Conservation (phyloP, 2,888 invertebrate genomes). For the Zygothrica quintamaculata region DNA sequence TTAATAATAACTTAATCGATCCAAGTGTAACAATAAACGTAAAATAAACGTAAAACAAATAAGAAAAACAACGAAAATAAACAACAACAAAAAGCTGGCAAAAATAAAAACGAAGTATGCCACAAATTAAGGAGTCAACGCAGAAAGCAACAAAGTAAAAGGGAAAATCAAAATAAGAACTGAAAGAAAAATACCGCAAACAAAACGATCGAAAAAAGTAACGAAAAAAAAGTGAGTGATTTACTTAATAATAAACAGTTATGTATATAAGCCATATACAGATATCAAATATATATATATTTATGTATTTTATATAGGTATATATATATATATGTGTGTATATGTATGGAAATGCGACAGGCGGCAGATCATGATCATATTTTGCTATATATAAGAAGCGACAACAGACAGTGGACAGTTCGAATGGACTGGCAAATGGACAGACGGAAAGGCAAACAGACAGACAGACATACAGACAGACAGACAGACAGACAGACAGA, state of each 20-base stretch:
- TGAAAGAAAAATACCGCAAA: slow-evolving; percentile 41
- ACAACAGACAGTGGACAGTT: slow-evolving; percentile 9
- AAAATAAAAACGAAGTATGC: slow-evolving; percentile 25
- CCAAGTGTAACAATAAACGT: slow-evolving; percentile 21
- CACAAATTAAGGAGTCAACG: slow-evolving; percentile 29
- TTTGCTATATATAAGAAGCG: slow-evolving; percentile 14
- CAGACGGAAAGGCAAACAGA: slow-evolving; percentile 1
- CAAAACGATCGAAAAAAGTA: slow-evolving; percentile 52
- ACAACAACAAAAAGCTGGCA: not conserved
- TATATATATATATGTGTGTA: slow-evolving; percentile 16
- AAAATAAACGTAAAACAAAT: slow-evolving; percentile 9
- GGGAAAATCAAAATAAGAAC: slow-evolving; percentile 5
- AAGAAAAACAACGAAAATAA: not conserved
- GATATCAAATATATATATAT: slow-evolving; percentile 9
- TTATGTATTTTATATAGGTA: slow-evolving; percentile 21
- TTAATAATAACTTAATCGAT: slow-evolving; percentile 34
- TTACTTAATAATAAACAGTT: slow-evolving; percentile 48
- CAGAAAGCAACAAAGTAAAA: slow-evolving; percentile 31
- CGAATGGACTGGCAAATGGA: slow-evolving; percentile 1
- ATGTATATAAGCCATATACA: slow-evolving; percentile 10
- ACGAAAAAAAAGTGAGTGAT: slow-evolving; percentile 67
- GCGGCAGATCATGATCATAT: slow-evolving; percentile 40
- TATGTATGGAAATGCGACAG: slow-evolving; percentile 18
- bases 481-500: slow-evolving; percentile 8
- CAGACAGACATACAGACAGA: slow-evolving; percentile 19